Conservation (phyloP, 2,888 invertebrate genomes). For the Gortyna flavago region DNA sequence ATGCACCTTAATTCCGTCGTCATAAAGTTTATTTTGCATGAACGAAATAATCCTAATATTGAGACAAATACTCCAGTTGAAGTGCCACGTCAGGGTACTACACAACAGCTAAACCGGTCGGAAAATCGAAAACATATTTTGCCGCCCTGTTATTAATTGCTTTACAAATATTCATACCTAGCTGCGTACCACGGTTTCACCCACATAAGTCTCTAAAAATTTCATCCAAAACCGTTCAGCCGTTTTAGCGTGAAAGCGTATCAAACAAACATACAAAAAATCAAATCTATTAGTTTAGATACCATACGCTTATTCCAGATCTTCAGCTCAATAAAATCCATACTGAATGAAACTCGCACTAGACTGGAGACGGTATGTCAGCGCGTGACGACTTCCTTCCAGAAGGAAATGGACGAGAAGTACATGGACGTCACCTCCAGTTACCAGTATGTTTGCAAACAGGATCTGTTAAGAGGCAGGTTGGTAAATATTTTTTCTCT, state of each 20-base stretch:
- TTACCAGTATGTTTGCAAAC: slow-evolving; percentile 65
- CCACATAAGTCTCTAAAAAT: too few relatives aligned
- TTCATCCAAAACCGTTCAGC: too few relatives aligned
- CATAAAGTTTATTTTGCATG: neutral
- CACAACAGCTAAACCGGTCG: neutral
- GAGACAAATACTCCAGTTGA: neutral
- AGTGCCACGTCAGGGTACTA: neutral
- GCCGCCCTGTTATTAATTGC: neutral
- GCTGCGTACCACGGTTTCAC: too few relatives aligned
- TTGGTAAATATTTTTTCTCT: slow-evolving; percentile 56
- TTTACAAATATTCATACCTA: too few relatives aligned
- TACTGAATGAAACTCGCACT: slow-evolving; percentile 69
- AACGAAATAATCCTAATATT: neutral
- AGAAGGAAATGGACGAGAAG: slow-evolving; percentile 84
- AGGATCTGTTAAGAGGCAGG: slow-evolving; percentile 79
- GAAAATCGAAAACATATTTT: neutral
- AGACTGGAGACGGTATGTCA: slow-evolving; percentile 75
- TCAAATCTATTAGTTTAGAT: neutral
- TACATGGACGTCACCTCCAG: slow-evolving; percentile 78
- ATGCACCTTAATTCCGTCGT: neutral
- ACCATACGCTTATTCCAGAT: slow-evolving; percentile 69
- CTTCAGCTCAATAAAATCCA: slow-evolving; percentile 67
- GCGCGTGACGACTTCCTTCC: slow-evolving; percentile 80
- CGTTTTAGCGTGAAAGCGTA: too few relatives aligned
- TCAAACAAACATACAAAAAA: too few relatives aligned